A percentile compares a stretch with the other conserved stretches of the same genome.
phyloP scores from a whole-genome alignment of 2,888 invertebrate genomes.

The Eupithecia inturbata region DNA sequence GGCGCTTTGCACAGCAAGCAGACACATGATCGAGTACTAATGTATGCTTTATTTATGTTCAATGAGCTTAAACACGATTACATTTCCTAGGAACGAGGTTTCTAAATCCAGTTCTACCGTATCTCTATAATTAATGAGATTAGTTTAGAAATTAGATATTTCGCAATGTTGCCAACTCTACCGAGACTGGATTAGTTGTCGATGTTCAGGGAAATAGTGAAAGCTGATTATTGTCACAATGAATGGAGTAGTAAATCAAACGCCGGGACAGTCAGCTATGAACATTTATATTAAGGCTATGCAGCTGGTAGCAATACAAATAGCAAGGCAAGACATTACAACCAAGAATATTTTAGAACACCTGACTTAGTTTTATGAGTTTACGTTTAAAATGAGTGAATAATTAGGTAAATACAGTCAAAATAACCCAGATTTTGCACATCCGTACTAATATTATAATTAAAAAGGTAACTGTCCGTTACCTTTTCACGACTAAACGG shows the following conservation, averaged over 20 bases:
- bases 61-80: constrained; percentile 1
- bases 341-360: neutral
- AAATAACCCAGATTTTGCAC: too few species aligned
- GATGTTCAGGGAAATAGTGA: constrained; percentile 13
- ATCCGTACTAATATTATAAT: too few species aligned
- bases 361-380: neutral
- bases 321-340: neutral
- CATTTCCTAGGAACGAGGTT: constrained; percentile 8
- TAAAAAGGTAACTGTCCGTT: too few species aligned
- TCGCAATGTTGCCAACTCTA: neutral
- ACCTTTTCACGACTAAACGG: too few species aligned
- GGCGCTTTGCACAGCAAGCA: neutral
- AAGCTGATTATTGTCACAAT: constrained; percentile 29
- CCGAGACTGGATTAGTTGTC: neutral
- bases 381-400: neutral
- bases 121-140: constrained; percentile 4
- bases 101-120: constrained; percentile 20
- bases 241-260: constrained; percentile 36
- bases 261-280: neutral
- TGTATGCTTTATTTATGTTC: constrained; percentile 1
- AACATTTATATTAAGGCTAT: neutral
- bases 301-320: neutral
- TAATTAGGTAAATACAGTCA: neutral
- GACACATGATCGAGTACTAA: neutral
- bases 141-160: constrained; percentile 19